Percentiles rank a stretch among this genome's conserved stretches.
Evolutionary conservation across 2,797 vertebrate species (phyloP).

Genomic region (Moxostoma hubbsi): DNA sequence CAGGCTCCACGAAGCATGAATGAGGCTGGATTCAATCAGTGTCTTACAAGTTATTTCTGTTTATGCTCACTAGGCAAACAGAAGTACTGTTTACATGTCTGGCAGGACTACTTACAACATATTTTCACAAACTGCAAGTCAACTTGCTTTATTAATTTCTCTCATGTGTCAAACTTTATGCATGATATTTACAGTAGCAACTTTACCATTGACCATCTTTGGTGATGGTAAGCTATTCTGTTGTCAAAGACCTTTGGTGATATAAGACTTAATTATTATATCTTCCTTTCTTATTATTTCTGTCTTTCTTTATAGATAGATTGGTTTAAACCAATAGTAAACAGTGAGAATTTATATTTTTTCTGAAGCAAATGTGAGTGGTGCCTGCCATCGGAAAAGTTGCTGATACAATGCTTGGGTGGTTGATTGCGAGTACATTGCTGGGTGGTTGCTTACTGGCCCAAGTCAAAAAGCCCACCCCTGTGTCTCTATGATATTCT

Average conservation of each 20-base stretch:
- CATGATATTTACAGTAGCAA: constrained; percentile 38
- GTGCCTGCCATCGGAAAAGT: too few species aligned
- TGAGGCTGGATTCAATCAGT: constrained; percentile 41
- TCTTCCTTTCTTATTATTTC: not conserved
- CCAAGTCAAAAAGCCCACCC: too few species aligned
- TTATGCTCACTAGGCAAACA: constrained; percentile 35
- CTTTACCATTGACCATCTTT: constrained; percentile 46
- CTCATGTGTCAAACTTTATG: constrained; percentile 17
- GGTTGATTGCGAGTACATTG: not conserved
- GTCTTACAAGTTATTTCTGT: constrained; percentile 33
- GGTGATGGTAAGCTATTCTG: constrained; percentile 16
- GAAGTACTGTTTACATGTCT: constrained; percentile 22
- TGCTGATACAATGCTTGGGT: not conserved
- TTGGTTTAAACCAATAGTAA: too few species aligned
- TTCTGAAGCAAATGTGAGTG: too few species aligned
- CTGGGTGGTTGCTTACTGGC: too few species aligned
- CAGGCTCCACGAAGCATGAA: not conserved
- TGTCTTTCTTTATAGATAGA: not conserved
- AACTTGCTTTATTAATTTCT: constrained; percentile 19
- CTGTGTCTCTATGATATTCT: too few species aligned
- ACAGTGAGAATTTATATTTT: too few species aligned
- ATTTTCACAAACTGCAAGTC: not conserved
- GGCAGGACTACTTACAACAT: constrained; percentile 26
- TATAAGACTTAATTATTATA: not conserved
- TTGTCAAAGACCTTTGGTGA: not conserved